Evolutionary conservation across 35 echinoderm and acorn worm species (phyloP), one percentile per base, ranked within the genome.

Genomic region (Eucidaris tribuloides): DNA sequence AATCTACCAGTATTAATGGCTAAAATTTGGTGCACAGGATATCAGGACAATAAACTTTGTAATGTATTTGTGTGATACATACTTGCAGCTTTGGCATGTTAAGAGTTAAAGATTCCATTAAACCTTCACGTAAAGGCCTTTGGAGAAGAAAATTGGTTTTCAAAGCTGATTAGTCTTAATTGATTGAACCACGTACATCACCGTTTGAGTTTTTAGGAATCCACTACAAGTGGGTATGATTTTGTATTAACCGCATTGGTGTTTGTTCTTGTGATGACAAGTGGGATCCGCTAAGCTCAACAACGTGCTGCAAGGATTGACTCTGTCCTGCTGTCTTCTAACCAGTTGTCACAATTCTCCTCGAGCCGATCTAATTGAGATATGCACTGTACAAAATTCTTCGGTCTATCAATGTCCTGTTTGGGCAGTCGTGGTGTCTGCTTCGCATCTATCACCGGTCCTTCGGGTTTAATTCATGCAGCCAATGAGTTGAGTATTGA

Each of bases 241-340:
- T 40, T 45, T 78, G 74, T 4, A 55, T 1, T 37, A 71, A 18
- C 20, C 3, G 1, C 14, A n/a, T n/a, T n/a, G 35, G 20, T 2
- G 2, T 28, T 3, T 32, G 35, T 4, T 71, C 78, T 30, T 81
- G n/a, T 56, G 30, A 40, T 79, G 74, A 18, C 74, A 96, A 88
- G 90, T 87, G 93, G 93, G 91, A 45, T 88, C 93, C 46, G 91
- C 93, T 91, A 84, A 96, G 90, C 36, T 90, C 93, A 19, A 96
- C 93, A 39, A n/a, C n/a, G n/a, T n/a, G n/a, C 79, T 89, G 30
- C 93, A 87, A 35, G 93, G 93, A 34, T 77, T 96, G 41, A 90
- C 90, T 40, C 41, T 96, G 32, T 63, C 85, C 35, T 96, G 88
- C 60, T 28, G 71, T 96, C 29, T 49, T 96, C 3, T 85, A 82